phyloP scores from a whole-genome alignment of 2,113 vertebrate species.

The Marmota flaviventris region DNA sequence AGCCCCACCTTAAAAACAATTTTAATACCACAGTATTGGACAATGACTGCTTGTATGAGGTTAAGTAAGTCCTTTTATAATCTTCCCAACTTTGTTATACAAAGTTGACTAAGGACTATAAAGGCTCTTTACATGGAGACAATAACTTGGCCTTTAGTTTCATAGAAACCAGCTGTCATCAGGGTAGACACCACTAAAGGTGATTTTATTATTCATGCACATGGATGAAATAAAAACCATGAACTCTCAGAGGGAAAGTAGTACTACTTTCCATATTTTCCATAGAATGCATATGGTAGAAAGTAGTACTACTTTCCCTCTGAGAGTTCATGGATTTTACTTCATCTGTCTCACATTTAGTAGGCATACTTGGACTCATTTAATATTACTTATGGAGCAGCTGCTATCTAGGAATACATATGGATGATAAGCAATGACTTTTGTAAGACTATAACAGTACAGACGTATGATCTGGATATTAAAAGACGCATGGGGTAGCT shows the following conservation, averaged over 20 bases:
- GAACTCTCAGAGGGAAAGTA: not conserved
- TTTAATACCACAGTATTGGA: not conserved
- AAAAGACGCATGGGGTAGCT: not conserved
- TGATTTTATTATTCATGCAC: not conserved
- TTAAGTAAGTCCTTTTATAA: conserved; percentile 27
- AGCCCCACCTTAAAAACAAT: conserved; percentile 17
- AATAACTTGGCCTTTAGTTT: conserved; percentile 55
- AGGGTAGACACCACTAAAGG: not conserved
- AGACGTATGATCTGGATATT: not conserved
- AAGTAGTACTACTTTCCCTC: not conserved
- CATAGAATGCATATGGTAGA: not conserved
- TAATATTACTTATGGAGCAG: not conserved
- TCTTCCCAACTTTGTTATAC: not conserved
- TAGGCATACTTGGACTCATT: not conserved
- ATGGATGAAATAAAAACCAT: not conserved
- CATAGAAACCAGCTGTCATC: not conserved
- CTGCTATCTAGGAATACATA: not conserved
- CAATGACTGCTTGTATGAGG: not conserved
- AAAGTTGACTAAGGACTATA: not conserved
- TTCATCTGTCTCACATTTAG: not conserved
- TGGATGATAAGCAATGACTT: not conserved
- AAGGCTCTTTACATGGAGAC: conserved; percentile 9
- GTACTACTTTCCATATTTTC: no score
- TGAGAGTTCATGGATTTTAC: no score
- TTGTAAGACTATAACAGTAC: not conserved